Base-by-base conservation (phyloP, 2,797 vertebrate species). In the Mus minutoides region DNA sequence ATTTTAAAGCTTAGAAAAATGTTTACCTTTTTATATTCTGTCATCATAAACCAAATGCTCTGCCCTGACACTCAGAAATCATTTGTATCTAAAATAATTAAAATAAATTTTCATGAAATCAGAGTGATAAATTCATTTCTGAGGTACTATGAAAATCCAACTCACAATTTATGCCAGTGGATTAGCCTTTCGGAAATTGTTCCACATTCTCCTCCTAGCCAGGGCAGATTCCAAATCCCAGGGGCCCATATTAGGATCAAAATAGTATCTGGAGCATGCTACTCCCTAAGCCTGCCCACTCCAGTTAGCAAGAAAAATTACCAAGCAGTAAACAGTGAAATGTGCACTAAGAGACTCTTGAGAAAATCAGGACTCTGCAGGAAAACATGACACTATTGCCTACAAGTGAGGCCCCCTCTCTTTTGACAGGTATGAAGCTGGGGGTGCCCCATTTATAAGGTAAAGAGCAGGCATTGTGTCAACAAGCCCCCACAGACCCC, bases 1-100 rank as follows among this genome's bases (percentile, higher is more conserved):
- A 94, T 90, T 86, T 83, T 90, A 92, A 26, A 10, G 7, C 67
- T 87, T 92, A 75, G 94, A 76, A 0, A 13, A 97, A 71, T 71
- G 21, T 71, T 37, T 71, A 71, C n/a, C n/a, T 71, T 71, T 37
- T 71, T 21, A 37, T 37, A 37, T 21, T 37, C 21, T 21, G 37
- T 71, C 67, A n/a, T 21, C 76, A 88, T 29, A 85, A 91, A 91
- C 62, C 80, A 0, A 0, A 77, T 37, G 54, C 4, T 76, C 90
- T 78, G 34, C 8, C 64, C 19, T 1, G 90, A 64, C 56, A 26
- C 0, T 94, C 13, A 80, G 34, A 82, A 86, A 22, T 19, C 89
- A n/a, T 73, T 94, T 87, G 85, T 78, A 90, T 12, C 3, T 0
- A 46, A 76, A 92, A 91, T 77, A 97, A 73, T 85, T 64, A 88